These are phyloP conservation scores for Jacana jacana DNA, from an alignment of 2,113 vertebrate genomes.

Conservation along the genomic window DNA sequence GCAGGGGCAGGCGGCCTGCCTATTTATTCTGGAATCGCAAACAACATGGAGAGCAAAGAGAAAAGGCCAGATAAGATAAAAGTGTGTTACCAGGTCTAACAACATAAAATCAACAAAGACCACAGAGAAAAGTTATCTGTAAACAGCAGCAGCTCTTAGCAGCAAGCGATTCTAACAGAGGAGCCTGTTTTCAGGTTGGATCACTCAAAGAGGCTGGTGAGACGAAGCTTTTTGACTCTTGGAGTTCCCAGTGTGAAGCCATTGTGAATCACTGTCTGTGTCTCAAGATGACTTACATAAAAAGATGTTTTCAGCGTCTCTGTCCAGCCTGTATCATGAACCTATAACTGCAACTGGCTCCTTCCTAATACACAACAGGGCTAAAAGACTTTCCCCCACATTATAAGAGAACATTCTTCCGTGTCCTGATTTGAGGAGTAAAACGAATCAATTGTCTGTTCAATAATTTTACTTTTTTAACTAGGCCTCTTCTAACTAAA, in stretches of 20 bases:
- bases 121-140: not conserved
- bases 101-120: conserved; percentile 33
- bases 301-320: not conserved
- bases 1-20: not conserved
- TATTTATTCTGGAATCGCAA: conserved; percentile 58
- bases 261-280: not conserved
- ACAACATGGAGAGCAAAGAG: conserved; percentile 43
- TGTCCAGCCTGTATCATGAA: not conserved
- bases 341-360: not conserved
- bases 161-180: not conserved
- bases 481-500: too few relatives aligned
- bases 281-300: not conserved
- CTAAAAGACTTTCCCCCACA: not conserved
- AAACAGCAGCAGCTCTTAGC: not conserved
- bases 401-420: not conserved
- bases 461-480: too few relatives aligned
- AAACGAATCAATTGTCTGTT: too few relatives aligned
- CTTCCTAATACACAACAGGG: not conserved
- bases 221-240: not conserved
- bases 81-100: conserved; percentile 48
- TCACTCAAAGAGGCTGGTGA: not conserved
- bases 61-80: conserved; percentile 66
- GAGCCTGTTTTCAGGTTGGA: not conserved
- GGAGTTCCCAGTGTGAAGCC: not conserved
- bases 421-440: too few relatives aligned